Base-by-base conservation (phyloP, 1,140 invertebrate species). In the Zaprionus lachaisei region DNA sequence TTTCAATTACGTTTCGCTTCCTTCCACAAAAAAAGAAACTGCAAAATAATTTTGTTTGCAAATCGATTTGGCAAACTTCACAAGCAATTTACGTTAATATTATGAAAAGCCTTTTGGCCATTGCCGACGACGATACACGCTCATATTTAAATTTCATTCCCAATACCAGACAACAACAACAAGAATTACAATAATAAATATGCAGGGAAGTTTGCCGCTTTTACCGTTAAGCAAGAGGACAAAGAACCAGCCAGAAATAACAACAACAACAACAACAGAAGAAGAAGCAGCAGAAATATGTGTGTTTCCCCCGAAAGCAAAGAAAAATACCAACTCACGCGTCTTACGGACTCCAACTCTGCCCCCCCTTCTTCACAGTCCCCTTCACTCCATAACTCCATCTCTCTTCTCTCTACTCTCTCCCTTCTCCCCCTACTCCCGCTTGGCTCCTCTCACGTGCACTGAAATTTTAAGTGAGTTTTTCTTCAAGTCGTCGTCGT, bases 391-490 rank as follows among this genome's bases (percentile, higher is more conserved):
- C 20, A 20, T 20, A 20, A 1, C 20, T 20, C 20, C 20, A n/a
- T 17, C 22, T n/a, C 20, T 14, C 41, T 38, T 58, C 24, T 15
- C 5, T n/a, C n/a, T n/a, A n/a, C n/a, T n/a, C 20, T 17, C 22
- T n/a, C 20, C 17, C 41, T 38, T 58, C 24, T 15, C 5, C 28
- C 9, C 44, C 17, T 41, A 47, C 38, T 61, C 49, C 60, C 55
- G 38, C 22, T 56, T n/a, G 73, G 44, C 69, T 77, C 54, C 74
- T 77, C 31, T 90, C 84, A 89, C 85, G 84, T 89, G 84, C 81
- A 74, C 72, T 81, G 84, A 89, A 90, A 89, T 89, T 85, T 89
- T 90, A 89, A 89, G 84, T 89, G 81, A 89, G 81, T 89, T 90
- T 89, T 90, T 89, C 85, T 84, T 54, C 54, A 9, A 34, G 60